These are phyloP conservation scores for Oasisia sp. DNA, from an alignment of 2,888 invertebrate species.

Conservation along the genomic window DNA sequence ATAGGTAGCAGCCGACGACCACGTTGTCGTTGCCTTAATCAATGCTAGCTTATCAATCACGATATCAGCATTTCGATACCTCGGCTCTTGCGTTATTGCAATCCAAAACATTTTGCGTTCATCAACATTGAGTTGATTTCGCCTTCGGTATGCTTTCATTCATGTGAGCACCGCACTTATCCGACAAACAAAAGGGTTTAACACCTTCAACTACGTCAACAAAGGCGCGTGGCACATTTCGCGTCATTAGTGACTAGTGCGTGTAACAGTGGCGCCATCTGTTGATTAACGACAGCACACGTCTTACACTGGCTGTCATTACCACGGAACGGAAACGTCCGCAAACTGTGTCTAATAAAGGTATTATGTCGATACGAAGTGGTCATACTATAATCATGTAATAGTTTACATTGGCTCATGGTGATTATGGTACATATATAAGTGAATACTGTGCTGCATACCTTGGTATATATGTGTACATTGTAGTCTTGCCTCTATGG, in stretches of 20 bases:
- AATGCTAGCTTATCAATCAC: not conserved
- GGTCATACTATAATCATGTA: not conserved
- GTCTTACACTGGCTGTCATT: not conserved
- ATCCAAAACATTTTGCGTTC: not conserved
- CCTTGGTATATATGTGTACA: not conserved
- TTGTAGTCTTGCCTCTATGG: slow-evolving; percentile 1
- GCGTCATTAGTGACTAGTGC: not conserved
- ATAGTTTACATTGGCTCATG: slow-evolving; percentile 5
- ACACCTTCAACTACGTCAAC: not conserved
- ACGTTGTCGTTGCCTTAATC: not conserved
- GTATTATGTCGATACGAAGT: slow-evolving; percentile 8
- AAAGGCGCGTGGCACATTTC: not conserved
- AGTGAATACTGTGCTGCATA: not conserved
- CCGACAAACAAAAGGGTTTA: not conserved
- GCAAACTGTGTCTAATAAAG: not conserved
- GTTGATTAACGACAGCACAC: not conserved
- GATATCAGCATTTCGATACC: not conserved
- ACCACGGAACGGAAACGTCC: not conserved
- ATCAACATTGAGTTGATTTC: not conserved
- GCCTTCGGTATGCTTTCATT: slow-evolving; percentile 12
- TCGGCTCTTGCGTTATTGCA: not conserved
- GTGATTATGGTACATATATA: not conserved
- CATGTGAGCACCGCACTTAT: not conserved
- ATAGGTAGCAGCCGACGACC: not conserved
- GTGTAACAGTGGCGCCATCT: not conserved